These are phyloP conservation scores for Trididemnum nubilum DNA, from an alignment of 23 tunicate genomes.

Conservation along the genomic window DNA sequence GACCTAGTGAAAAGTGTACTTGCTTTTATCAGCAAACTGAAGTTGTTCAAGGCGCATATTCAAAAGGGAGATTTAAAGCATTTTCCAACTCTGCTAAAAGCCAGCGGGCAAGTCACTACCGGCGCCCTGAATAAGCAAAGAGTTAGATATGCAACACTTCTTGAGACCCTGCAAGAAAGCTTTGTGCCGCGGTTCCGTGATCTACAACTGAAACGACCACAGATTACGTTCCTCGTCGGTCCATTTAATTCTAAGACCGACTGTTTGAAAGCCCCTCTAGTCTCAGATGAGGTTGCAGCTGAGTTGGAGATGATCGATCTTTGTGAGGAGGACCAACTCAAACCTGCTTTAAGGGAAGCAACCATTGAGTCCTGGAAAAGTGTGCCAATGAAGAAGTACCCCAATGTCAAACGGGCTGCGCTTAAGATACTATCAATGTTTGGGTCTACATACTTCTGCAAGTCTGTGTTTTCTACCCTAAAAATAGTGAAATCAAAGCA, in stretches of 20 bases:
- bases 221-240: constrained; percentile 46
- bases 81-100: constrained; percentile 45
- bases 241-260: constrained; percentile 46
- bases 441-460: constrained; percentile 55
- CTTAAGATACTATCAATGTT: constrained; percentile 40
- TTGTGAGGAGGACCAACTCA: constrained; percentile 56
- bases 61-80: constrained; percentile 41
- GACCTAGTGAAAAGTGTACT: constrained; percentile 57
- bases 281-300: constrained; percentile 45
- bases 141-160: constrained; percentile 47
- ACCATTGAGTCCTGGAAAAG: constrained; percentile 42
- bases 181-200: constrained; percentile 49
- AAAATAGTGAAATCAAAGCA: constrained; percentile 43
- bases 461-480: constrained; percentile 51
- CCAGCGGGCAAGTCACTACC: constrained; percentile 44
- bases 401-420: constrained; percentile 52
- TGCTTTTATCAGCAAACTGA: constrained; percentile 51
- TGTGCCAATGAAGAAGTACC: constrained; percentile 47
- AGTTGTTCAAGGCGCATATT: constrained; percentile 61
- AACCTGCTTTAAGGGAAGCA: constrained; percentile 48
- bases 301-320: constrained; percentile 57
- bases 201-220: constrained; percentile 54
- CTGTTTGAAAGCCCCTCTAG: constrained; percentile 45
- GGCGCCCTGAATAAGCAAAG: constrained; percentile 46
- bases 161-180: constrained; percentile 51